A percentile compares a stretch with the other conserved stretches of the same genome.
These are phyloP conservation scores for Mesitornis unicolor DNA, from an alignment of 2,113 vertebrate genomes.

Conservation along the genomic window DNA sequence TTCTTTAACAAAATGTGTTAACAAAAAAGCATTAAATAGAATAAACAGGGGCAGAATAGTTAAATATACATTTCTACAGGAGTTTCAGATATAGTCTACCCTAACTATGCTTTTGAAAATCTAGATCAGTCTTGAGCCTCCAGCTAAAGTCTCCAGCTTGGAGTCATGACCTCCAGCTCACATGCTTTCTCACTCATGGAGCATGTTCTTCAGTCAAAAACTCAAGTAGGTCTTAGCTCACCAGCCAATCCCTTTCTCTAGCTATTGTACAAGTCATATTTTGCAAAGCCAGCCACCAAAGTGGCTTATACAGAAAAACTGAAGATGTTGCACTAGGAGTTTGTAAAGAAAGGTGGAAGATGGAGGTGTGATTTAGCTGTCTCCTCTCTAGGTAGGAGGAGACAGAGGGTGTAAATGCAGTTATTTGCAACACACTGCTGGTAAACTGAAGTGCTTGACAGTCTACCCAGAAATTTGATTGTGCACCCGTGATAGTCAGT, in stretches of 20 bases:
- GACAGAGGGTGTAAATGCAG: not conserved
- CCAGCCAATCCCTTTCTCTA: not conserved
- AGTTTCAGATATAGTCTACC: not conserved
- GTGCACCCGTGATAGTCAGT: not conserved
- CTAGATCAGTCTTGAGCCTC: not conserved
- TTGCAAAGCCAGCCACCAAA: not conserved
- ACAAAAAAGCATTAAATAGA: not conserved
- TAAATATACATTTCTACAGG: not conserved
- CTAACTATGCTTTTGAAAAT: not conserved
- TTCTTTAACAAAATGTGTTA: not conserved
- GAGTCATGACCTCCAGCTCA: not conserved
- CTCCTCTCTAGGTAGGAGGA: not conserved
- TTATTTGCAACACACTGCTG: not conserved
- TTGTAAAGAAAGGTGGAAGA: not conserved
- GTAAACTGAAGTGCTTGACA: not conserved
- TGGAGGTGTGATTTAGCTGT: fast-evolving
- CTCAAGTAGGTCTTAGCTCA: not conserved
- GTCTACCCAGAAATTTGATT: not conserved
- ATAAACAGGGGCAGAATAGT: not conserved
- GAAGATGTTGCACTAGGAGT: not conserved
- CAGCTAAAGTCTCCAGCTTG: no score
- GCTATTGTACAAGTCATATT: not conserved
- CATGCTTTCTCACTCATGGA: not conserved
- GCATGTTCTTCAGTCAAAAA: not conserved
- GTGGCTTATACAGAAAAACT: not conserved